A percentile compares a stretch with the other conserved stretches of the same genome.
Evolutionary conservation across 2,113 vertebrate genomes (phyloP).

Genomic region (Centropus unirufus): DNA sequence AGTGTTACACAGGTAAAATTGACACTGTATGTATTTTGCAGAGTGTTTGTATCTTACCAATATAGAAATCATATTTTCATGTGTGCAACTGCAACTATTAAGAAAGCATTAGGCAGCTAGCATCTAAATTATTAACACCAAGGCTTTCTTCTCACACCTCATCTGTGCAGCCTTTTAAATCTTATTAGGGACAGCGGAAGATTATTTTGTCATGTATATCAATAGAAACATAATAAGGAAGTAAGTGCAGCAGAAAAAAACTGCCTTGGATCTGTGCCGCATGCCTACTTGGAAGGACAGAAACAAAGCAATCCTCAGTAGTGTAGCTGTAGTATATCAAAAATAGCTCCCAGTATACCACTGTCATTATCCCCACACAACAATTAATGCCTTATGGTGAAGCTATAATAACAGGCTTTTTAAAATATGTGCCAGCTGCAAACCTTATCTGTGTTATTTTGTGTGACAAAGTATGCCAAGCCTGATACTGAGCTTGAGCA

Average conservation of each 20-base stretch:
- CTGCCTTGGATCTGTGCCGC: neutral
- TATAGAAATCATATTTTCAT: neutral
- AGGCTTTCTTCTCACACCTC: neutral
- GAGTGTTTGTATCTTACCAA: neutral
- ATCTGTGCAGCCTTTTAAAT: neutral
- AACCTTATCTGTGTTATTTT: neutral
- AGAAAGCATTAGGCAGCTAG: neutral
- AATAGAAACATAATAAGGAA: neutral
- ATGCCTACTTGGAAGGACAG: neutral
- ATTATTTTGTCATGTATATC: neutral
- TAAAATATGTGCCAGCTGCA: constrained; percentile 6
- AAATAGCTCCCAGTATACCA: neutral
- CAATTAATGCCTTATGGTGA: neutral
- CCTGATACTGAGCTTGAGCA: neutral
- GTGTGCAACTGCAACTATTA: neutral
- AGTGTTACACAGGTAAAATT: neutral
- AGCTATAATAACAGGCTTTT: neutral
- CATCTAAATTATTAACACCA: neutral
- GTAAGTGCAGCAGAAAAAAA: neutral
- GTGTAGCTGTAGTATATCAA: neutral
- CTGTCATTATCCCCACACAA: neutral
- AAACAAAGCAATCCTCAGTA: neutral
- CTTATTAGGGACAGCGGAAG: neutral
- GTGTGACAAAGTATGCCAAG: neutral
- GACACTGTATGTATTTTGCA: neutral